These are phyloP conservation scores for Tragulus kanchil DNA, from an alignment of 2,113 vertebrate genomes.

Conservation along the genomic window DNA sequence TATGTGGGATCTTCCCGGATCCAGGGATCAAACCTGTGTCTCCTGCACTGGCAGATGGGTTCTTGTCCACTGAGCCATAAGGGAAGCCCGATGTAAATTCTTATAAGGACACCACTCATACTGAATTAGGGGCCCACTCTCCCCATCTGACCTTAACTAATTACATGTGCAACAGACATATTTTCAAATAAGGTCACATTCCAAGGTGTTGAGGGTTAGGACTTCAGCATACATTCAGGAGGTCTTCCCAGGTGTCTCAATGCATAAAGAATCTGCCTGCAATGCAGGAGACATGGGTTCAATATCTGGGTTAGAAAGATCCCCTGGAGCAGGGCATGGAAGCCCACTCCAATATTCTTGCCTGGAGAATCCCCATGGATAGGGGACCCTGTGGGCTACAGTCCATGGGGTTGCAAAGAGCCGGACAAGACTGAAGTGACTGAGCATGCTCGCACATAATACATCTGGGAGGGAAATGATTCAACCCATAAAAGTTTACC, in stretches of 20 bases:
- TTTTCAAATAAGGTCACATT: conserved; percentile 23
- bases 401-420: not conserved
- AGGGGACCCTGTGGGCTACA: not conserved
- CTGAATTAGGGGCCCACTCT: not conserved
- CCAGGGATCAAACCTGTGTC: too few species aligned
- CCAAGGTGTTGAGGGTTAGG: not conserved
- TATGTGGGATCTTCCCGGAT: too few species aligned
- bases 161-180: not conserved
- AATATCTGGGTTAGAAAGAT: not conserved
- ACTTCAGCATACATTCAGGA: not conserved
- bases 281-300: not conserved
- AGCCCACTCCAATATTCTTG: not conserved
- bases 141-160: not conserved
- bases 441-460: not conserved
- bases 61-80: too few species aligned
- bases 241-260: not conserved
- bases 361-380: not conserved
- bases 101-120: not conserved
- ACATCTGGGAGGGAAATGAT: not conserved
- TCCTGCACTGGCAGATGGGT: too few species aligned
- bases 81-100: not conserved
- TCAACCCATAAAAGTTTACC: not conserved
- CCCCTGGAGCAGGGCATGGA: not conserved
- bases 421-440: not conserved
- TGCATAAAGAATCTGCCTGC: not conserved